These are phyloP conservation scores for Monarcha castaneiventris DNA, from an alignment of 2,113 vertebrate genomes.

Conservation along the genomic window DNA sequence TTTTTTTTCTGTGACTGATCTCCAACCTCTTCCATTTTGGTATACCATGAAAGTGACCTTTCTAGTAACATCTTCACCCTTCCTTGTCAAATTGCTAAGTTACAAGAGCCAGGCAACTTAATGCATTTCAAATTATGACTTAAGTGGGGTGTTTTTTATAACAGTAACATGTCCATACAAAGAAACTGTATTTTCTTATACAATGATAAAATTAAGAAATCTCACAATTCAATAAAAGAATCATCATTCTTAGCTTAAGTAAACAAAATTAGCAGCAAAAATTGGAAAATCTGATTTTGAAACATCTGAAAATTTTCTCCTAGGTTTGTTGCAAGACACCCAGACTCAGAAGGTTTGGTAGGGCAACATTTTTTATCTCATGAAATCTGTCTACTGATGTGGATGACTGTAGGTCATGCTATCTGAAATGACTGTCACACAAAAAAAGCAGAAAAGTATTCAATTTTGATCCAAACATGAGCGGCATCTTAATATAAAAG, in stretches of 20 bases:
- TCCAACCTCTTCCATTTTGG: background rate
- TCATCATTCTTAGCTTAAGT: background rate
- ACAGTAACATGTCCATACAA: background rate
- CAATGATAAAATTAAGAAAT: background rate
- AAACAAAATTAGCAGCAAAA: background rate
- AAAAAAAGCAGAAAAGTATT: background rate
- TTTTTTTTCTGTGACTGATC: background rate
- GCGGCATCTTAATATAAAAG: background rate
- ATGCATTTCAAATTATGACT: background rate
- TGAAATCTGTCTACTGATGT: background rate
- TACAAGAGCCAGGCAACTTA: background rate
- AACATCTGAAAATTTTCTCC: background rate
- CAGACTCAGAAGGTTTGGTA: background rate
- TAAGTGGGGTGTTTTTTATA: background rate
- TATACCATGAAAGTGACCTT: background rate
- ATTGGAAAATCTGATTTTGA: background rate
- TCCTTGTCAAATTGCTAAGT: background rate
- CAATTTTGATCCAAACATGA: background rate
- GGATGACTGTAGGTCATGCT: background rate
- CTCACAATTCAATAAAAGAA: background rate
- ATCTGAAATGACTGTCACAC: background rate
- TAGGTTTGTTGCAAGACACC: background rate
- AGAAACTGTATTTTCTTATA: background rate
- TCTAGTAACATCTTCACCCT: background rate
- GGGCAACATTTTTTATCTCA: background rate